Evolutionary conservation across 30 jellyfish, hydroid and myxozoan species (phyloP).

Genomic region (Morbakka virulenta): DNA sequence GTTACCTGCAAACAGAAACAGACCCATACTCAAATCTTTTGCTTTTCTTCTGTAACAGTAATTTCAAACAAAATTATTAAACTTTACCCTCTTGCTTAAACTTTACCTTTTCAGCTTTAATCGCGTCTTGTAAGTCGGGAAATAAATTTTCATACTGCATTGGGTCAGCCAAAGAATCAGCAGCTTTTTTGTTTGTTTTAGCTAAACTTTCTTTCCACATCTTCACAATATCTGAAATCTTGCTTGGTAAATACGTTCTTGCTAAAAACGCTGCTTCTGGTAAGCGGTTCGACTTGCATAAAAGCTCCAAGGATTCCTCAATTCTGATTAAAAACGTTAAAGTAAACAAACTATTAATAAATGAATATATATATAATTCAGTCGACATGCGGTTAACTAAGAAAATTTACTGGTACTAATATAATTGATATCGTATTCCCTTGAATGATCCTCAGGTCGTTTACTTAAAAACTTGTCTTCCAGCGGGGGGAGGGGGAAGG

Average conservation of each 20-base stretch:
- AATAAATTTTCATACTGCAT: conserved; percentile 94
- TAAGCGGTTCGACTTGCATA: conserved; percentile 94
- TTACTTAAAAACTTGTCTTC: no score
- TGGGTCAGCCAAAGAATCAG: conserved; percentile 99
- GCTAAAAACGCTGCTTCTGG: conserved; percentile 99
- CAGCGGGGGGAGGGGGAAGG: background rate
- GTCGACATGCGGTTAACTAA: no score
- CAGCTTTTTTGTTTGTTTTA: conserved; percentile 90
- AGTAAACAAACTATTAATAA: background rate
- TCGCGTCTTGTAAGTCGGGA: conserved; percentile 98
- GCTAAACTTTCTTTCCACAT: conserved; percentile 92
- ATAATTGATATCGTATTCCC: no score
- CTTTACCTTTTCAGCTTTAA: conserved; percentile 89
- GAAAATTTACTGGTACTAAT: background rate
- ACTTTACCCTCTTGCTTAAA: conserved; percentile 1
- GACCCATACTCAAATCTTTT: no score
- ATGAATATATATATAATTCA: background rate
- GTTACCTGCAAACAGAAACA: no score
- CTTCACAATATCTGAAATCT: conserved; percentile 79
- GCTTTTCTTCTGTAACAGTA: no score
- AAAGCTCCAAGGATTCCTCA: conserved; percentile 87
- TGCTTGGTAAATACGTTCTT: conserved; percentile 91
- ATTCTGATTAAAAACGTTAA: conserved; percentile 37
- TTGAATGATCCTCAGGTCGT: no score
- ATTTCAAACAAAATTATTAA: background rate